Percentiles rank a stretch among this genome's conserved stretches.
These are phyloP conservation scores for Euleptes europaea DNA, from an alignment of 2,113 vertebrate genomes.

Conservation along the genomic window DNA sequence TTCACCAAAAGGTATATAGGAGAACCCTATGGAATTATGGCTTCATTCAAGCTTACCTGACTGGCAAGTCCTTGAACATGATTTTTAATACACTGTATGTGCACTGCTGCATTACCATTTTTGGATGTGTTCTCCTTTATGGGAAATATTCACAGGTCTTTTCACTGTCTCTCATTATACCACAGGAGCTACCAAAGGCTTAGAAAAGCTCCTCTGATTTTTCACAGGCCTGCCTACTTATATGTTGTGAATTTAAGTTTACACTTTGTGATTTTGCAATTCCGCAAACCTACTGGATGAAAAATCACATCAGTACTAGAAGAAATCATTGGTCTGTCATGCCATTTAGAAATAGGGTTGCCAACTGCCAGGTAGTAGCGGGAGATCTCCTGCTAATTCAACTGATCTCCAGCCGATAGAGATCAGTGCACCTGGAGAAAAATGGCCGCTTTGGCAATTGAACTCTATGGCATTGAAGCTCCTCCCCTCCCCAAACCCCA, in stretches of 20 bases:
- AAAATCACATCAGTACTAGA: not conserved
- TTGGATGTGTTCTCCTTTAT: not conserved
- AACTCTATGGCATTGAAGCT: no score
- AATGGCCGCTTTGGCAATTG: no score
- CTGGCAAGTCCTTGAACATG: conserved; percentile 8
- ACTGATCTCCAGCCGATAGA: no score
- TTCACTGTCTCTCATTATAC: not conserved
- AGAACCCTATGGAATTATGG: not conserved
- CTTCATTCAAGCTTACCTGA: not conserved
- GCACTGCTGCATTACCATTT: not conserved
- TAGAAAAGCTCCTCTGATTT: not conserved
- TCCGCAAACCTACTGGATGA: not conserved
- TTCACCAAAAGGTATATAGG: not conserved
- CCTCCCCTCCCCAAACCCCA: no score
- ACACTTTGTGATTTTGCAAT: not conserved
- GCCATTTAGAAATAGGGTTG: not conserved
- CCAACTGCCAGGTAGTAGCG: no score
- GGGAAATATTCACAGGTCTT: not conserved
- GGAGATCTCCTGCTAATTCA: no score
- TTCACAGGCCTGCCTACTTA: not conserved
- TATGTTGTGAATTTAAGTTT: not conserved
- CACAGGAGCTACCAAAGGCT: not conserved
- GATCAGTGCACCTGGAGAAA: no score
- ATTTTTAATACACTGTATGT: not conserved
- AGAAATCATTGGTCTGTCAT: not conserved